Evolutionary conservation across 2,797 vertebrate species (phyloP).

Genomic region (Spinus olivaceus): DNA sequence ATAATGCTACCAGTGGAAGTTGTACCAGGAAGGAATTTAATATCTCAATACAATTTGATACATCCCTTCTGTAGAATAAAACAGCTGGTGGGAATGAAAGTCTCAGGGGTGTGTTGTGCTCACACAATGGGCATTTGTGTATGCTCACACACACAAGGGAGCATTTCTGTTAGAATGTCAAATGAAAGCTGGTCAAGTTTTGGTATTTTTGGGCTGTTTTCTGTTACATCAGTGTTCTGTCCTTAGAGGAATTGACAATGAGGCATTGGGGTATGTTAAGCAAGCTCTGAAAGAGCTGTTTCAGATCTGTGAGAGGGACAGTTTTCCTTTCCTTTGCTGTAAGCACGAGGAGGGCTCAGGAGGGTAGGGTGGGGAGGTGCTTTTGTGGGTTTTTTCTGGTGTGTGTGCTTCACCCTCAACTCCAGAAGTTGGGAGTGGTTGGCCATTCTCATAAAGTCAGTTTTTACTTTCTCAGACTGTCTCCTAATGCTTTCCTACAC

Average conservation of each 20-base stretch:
- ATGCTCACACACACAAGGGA: background rate
- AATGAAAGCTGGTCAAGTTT: background rate
- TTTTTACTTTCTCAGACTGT: background rate
- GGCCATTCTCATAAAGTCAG: background rate
- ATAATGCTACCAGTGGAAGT: background rate
- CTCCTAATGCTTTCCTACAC: background rate
- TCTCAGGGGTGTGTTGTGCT: background rate
- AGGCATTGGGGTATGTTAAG: background rate
- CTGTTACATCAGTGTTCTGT: background rate
- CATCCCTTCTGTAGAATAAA: background rate
- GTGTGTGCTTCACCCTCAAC: background rate
- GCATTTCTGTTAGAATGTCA: background rate
- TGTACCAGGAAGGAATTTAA: background rate
- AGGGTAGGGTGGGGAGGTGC: background rate
- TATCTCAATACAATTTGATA: background rate
- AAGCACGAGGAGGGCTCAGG: accelerated
- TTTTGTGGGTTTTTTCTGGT: background rate
- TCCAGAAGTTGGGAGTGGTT: background rate
- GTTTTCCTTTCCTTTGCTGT: background rate
- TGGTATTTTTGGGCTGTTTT: background rate
- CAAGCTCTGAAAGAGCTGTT: background rate
- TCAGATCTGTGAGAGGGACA: background rate
- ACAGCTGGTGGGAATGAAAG: background rate
- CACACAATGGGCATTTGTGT: background rate
- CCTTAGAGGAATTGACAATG: background rate